Evolutionary conservation across 2,888 invertebrate species (phyloP).

Genomic region (Macroteleia sp.): DNA sequence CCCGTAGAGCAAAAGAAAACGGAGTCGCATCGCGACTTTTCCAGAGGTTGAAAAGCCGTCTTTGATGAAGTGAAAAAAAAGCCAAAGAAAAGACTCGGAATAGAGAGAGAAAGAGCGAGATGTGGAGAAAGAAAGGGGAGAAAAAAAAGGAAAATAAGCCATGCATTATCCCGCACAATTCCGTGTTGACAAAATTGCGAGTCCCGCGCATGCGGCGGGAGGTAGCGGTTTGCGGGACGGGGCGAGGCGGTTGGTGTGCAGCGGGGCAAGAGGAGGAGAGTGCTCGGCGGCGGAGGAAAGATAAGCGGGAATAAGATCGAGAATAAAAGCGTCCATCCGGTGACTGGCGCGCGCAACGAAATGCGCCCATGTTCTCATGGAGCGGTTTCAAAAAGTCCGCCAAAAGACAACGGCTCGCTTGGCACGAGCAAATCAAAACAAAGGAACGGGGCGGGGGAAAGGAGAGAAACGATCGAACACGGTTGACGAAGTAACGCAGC

Average conservation of each 20-base stretch:
- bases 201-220: slow-evolving; percentile 42
- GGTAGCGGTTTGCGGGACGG: slow-evolving; percentile 26
- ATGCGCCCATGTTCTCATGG: slow-evolving; percentile 41
- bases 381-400: slow-evolving; percentile 50
- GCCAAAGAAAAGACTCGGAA: too few relatives aligned
- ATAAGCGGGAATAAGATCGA: slow-evolving; percentile 30
- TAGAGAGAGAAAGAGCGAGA: too few relatives aligned
- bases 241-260: slow-evolving; percentile 49
- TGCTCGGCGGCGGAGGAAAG: slow-evolving; percentile 36
- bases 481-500: too few relatives aligned
- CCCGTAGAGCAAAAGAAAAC: too few relatives aligned
- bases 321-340: slow-evolving; percentile 53
- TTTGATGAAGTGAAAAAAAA: too few relatives aligned
- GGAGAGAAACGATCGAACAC: too few relatives aligned
- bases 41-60: too few relatives aligned
- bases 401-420: slow-evolving; percentile 20
- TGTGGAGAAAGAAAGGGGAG: background rate
- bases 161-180: slow-evolving; percentile 36
- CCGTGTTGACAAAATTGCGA: slow-evolving; percentile 45
- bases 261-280: slow-evolving; percentile 13
- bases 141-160: background rate
- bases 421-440: slow-evolving; percentile 18
- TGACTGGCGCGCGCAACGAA: slow-evolving; percentile 55
- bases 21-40: too few relatives aligned
- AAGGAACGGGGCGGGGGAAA: too few relatives aligned